Evolutionary conservation across 1,140 invertebrate genomes (phyloP), one percentile per base, ranked within the genome.

Genomic region (Saccostrea cuccullata): DNA sequence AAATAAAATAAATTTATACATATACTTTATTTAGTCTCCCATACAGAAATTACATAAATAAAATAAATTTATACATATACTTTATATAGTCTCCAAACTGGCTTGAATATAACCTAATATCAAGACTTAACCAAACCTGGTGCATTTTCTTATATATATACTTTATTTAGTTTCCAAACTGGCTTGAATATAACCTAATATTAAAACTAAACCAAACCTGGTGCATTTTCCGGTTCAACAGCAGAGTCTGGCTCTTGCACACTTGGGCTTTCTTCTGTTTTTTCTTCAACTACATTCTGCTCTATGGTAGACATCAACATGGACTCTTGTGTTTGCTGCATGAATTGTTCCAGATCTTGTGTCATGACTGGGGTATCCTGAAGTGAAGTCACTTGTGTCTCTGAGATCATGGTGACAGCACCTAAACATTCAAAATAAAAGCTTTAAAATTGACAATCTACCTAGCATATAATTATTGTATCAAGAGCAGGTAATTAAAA

Each of bases 251-350:
- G 58, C n/a, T 64, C 17, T n/a, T 64, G 15, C 1, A 20, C 58
- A 77, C 5, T 26, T 36, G 70, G 26, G 13, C 15, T 26, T 11
- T 36, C 70, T 5, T 77, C 70, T 13, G 70, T 30, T 36, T 77
- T 77, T 26, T 77, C 70, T 77, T 23, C 70, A 30, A 73, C 23
- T 23, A 77, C 70, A 77, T 15, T 36, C 26, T 26, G 6, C 15
- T 77, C 70, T 30, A 23, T 26, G 26, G 70, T 77, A 11, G 70
- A 11, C 26, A 77, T 77, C 26, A 77, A 36, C 70, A 77, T 77
- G 4, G 70, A 77, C 26, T 77, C 70, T 26, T 77, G 70, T 77
- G 70, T 77, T 36, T 77, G 70, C 26, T 77, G 70, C 70, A 77
- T 77, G 13, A 30, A 77, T 15, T 77, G 70, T 77, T 77, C 70